A percentile compares a stretch with the other conserved stretches of the same genome.
These are phyloP conservation scores for Thalpophila matura DNA, from an alignment of 2,888 invertebrate genomes.

Conservation along the genomic window DNA sequence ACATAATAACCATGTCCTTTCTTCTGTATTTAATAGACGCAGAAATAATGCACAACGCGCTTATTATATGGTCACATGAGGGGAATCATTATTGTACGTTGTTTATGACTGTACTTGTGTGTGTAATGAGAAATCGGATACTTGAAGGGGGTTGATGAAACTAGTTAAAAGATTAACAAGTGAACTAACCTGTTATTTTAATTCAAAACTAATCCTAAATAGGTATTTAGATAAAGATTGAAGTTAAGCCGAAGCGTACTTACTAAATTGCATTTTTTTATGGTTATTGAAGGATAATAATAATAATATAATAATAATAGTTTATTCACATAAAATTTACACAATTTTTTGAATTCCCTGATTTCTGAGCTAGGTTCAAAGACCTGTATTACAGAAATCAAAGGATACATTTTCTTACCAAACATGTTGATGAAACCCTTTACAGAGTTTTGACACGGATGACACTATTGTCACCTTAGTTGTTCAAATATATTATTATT, in stretches of 20 bases:
- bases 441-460: too few species aligned
- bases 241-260: slow-evolving; percentile 2
- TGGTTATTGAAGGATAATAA: slow-evolving; percentile 1
- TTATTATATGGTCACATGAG: slow-evolving; percentile 63
- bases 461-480: too few species aligned
- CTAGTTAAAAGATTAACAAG: slow-evolving; percentile 33
- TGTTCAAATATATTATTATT: too few species aligned
- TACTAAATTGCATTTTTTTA: slow-evolving; percentile 25
- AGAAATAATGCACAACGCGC: slow-evolving; percentile 70
- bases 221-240: slow-evolving; percentile 24
- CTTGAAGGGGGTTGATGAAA: slow-evolving; percentile 1
- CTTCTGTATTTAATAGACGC: slow-evolving; percentile 74
- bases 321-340: too few species aligned
- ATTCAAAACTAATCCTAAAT: slow-evolving; percentile 2
- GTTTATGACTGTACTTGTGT: slow-evolving; percentile 51
- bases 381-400: too few species aligned
- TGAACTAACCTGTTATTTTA: slow-evolving; percentile 20
- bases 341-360: too few species aligned
- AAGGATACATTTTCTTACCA: too few species aligned
- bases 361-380: too few species aligned
- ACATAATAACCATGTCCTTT: slow-evolving; percentile 68
- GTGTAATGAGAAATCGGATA: slow-evolving; percentile 45
- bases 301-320: neutral
- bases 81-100: slow-evolving; percentile 50
- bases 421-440: too few species aligned